Percentiles rank a stretch among this genome's conserved stretches.
Conservation (phyloP, 2,113 vertebrate species). For the Chaetops frenatus region DNA sequence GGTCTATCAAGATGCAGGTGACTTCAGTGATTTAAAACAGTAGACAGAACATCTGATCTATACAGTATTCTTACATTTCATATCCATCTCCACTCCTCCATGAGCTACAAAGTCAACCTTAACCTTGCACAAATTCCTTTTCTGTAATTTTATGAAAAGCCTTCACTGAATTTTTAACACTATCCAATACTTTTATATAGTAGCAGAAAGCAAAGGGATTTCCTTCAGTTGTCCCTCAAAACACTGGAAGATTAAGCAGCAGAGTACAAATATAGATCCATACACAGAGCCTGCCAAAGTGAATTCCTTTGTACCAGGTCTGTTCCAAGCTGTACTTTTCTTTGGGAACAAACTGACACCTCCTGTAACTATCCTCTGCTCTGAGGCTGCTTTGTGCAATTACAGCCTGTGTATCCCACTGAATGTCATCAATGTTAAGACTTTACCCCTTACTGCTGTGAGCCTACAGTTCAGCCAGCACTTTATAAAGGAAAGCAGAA, state of each 20-base stretch:
- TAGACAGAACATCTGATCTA: neutral
- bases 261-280: neutral
- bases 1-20: neutral
- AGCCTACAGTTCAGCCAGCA: neutral
- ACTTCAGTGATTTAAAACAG: neutral
- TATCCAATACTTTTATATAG: neutral
- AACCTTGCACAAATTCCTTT: neutral
- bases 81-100: neutral
- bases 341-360: neutral
- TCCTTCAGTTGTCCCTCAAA: neutral
- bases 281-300: neutral
- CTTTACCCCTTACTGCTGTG: neutral
- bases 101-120: neutral
- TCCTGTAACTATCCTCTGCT: neutral
- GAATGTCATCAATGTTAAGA: neutral
- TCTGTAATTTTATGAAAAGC: neutral
- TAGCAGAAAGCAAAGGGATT: neutral
- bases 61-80: neutral
- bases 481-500: neutral
- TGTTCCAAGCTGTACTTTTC: neutral
- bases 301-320: neutral
- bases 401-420: fast-evolving
- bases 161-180: neutral
- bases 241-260: neutral
- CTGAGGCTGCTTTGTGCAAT: fast-evolving